phyloP scores from a whole-genome alignment of 2,888 invertebrate species.

The Xestia c-nigrum region DNA sequence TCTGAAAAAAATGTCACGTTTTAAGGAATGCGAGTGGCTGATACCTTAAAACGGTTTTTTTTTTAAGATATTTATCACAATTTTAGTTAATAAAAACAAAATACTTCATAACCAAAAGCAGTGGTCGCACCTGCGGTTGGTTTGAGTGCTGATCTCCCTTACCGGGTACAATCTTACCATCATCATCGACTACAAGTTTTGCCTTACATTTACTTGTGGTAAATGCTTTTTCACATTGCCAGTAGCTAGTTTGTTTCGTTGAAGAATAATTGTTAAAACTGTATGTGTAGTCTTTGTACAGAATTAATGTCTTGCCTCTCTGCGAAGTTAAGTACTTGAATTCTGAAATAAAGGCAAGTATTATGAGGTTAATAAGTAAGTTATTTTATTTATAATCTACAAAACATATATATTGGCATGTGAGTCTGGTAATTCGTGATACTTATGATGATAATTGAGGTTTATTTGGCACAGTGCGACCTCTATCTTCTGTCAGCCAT shows the following conservation, averaged over 20 bases:
- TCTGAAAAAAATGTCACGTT: no score
- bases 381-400: background rate
- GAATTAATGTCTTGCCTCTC: conserved; percentile 21
- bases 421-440: background rate
- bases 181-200: conserved; percentile 11
- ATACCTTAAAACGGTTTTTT: no score
- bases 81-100: background rate
- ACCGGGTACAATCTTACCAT: conserved; percentile 17
- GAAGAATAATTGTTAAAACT: conserved; percentile 18
- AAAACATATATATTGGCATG: background rate
- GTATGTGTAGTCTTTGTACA: conserved; percentile 27
- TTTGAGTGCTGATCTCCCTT: conserved; percentile 7
- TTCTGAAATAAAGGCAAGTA: conserved; percentile 30
- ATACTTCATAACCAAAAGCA: no score
- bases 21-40: no score
- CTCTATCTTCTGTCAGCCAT: no score
- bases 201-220: conserved; percentile 20
- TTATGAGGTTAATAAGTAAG: background rate
- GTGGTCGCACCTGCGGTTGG: background rate
- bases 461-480: background rate
- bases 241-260: conserved; percentile 12
- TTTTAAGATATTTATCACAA: background rate
- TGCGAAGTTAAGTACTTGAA: conserved; percentile 17
- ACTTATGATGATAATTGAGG: background rate
- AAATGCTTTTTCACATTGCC: conserved; percentile 12